A percentile compares a stretch with the other conserved stretches of the same genome.
phyloP scores from a whole-genome alignment of 2,888 invertebrate genomes.

The Pollenia labialis region DNA sequence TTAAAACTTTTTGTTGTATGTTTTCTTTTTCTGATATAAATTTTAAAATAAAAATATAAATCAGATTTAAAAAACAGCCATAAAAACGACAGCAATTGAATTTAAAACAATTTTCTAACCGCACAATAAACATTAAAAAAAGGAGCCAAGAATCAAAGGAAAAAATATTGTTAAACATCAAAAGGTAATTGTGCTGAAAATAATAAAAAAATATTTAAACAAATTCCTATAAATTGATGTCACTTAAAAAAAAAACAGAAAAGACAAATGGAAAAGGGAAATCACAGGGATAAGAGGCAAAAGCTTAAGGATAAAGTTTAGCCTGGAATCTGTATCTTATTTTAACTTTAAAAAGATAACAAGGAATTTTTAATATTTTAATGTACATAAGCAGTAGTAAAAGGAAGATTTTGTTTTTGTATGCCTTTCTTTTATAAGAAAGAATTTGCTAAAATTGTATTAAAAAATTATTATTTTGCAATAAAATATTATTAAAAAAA shows the following conservation, averaged over 20 bases:
- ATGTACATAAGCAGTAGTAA: conserved; percentile 64
- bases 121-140: conserved; percentile 48
- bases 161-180: conserved; percentile 56
- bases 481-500: conserved; percentile 63
- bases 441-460: conserved; percentile 29
- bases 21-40: neutral
- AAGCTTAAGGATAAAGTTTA: conserved; percentile 26
- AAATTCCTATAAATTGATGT: conserved; percentile 60
- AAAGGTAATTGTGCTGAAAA: conserved; percentile 70
- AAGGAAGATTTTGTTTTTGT: neutral
- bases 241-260: conserved; percentile 3
- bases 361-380: conserved; percentile 81
- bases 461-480: conserved; percentile 60
- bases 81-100: conserved; percentile 36
- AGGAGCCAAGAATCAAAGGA: conserved; percentile 13
- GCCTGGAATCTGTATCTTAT: conserved; percentile 4
- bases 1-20: conserved; percentile 47
- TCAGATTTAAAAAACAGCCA: conserved; percentile 19
- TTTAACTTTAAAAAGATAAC: conserved; percentile 39
- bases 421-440: conserved; percentile 46
- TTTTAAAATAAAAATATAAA: conserved; percentile 43
- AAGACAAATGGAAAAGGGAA: neutral
- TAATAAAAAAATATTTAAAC: conserved; percentile 35
- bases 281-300: neutral
- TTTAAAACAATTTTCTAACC: conserved; percentile 65